Evolutionary conservation across 2,888 invertebrate species (phyloP).

Genomic region (Reticulitermes lucifugus): DNA sequence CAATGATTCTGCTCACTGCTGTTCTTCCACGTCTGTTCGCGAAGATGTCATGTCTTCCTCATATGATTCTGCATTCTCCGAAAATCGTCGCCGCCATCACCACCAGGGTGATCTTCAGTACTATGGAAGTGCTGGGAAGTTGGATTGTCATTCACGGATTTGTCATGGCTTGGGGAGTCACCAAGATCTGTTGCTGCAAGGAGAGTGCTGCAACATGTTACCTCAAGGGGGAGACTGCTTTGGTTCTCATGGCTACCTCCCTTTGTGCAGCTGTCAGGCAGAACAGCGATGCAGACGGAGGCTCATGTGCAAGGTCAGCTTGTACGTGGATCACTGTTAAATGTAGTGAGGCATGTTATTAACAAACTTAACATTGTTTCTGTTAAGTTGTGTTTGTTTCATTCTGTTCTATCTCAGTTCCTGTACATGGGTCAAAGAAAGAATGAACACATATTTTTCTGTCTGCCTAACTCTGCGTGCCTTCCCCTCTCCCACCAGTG

Average conservation of each 20-base stretch:
- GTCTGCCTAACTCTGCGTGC: too few species aligned
- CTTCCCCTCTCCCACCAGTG: too few species aligned
- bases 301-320: constrained; percentile 44
- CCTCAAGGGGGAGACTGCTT: constrained; percentile 34
- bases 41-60: constrained; percentile 21
- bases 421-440: too few species aligned
- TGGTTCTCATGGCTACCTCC: constrained; percentile 21
- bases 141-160: constrained; percentile 64
- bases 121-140: constrained; percentile 65
- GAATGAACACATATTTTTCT: too few species aligned
- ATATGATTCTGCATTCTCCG: constrained; percentile 21
- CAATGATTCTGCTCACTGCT: constrained; percentile 8
- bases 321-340: not conserved
- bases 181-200: constrained; percentile 34
- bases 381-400: not conserved
- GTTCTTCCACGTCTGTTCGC: constrained; percentile 18
- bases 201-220: constrained; percentile 21
- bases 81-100: constrained; percentile 8
- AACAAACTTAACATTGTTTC: not conserved
- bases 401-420: too few species aligned
- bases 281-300: constrained; percentile 38
- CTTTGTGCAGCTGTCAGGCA: constrained; percentile 37
- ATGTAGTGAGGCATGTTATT: constrained; percentile 2
- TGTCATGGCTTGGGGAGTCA: constrained; percentile 52
- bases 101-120: constrained; percentile 62